Base-by-base conservation (phyloP, 2,113 vertebrate genomes). In the Ranitomeya imitator region DNA sequence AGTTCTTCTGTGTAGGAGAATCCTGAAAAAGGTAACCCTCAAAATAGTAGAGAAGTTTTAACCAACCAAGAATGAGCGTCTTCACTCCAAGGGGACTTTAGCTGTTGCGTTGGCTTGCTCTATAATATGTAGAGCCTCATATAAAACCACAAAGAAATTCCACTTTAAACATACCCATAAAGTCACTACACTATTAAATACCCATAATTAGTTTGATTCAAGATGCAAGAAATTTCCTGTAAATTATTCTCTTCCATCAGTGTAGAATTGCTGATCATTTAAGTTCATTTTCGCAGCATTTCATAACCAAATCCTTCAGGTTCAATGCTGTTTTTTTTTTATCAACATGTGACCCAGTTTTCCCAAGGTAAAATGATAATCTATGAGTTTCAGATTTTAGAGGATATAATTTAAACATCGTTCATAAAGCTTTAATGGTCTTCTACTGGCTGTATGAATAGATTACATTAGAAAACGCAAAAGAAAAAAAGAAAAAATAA, bases 321-420 rank as follows among this genome's bases (percentile, higher is more conserved):
- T 77, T 21, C 31, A 77, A n/a, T 55, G 12, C 2, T 55, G 1
- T 21, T 55, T 55, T 77, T 77, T 77, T 73, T 86, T 77, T 52
- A 31, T 63, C 37, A 16, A 37, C 15, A 21, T 18, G 21, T 86
- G 85, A 67, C 76, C 57, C 26, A 86, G 51, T 86, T 86, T 86
- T 86, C 84, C 84, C 73, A 86, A 61, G 71, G 31, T 86, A 77
- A 77, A 31, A 61, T 77, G 51, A 73, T 77, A 61, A 86, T 86
- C 71, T 78, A 45, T 78, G 73, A 65, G 57, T 78, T 86, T 63
- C 26, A 60, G 79, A 87, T 82, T 73, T 61, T 73, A 60, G 15
- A 73, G 78, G 37, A 82, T 55, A 69, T 81, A 73, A 81, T 88
- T 88, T 88, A 88, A 61, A 57, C 86, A 83, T 88, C 79, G 83